A percentile compares a stretch with the other conserved stretches of the same genome.
phyloP scores from a whole-genome alignment of 2,888 invertebrate genomes.

The Drosophila diplacantha region DNA sequence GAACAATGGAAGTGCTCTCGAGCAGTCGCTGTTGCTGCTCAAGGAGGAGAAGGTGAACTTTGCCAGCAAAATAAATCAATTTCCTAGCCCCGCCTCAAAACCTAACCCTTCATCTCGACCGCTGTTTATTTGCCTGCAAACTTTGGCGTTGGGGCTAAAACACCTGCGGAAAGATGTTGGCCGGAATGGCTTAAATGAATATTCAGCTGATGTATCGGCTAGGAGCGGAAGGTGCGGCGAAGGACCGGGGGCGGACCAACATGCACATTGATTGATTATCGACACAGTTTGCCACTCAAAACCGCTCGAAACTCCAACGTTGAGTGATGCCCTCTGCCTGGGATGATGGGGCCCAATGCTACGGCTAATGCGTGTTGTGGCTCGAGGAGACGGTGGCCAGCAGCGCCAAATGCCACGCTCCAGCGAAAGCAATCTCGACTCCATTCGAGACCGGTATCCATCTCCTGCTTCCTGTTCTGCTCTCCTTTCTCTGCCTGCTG shows the following conservation, averaged over 20 bases:
- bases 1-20: constrained; percentile 37
- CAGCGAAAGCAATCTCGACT: constrained; percentile 25
- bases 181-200: constrained; percentile 20
- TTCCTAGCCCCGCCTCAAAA: constrained; percentile 28
- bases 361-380: constrained; percentile 5
- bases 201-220: constrained; percentile 20
- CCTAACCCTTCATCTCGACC: constrained; percentile 26
- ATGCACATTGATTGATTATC: constrained; percentile 62
- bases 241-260: constrained; percentile 8
- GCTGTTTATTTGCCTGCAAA: constrained; percentile 49
- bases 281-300: constrained; percentile 62
- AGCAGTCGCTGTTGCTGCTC: constrained; percentile 13
- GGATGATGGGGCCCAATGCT: not conserved
- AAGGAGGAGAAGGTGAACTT: constrained; percentile 30
- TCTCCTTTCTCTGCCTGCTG: constrained; percentile 1
- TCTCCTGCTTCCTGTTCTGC: constrained; percentile 4
- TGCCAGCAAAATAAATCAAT: constrained; percentile 49
- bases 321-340: constrained; percentile 34
- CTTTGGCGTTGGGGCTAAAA: constrained; percentile 34
- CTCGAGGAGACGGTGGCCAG: constrained; percentile 4
- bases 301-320: constrained; percentile 17
- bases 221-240: not conserved
- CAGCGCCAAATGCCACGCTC: constrained; percentile 25
- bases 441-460: constrained; percentile 11
- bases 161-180: constrained; percentile 25